phyloP scores from a whole-genome alignment of 2,113 vertebrate species.

The Labeo catla region DNA sequence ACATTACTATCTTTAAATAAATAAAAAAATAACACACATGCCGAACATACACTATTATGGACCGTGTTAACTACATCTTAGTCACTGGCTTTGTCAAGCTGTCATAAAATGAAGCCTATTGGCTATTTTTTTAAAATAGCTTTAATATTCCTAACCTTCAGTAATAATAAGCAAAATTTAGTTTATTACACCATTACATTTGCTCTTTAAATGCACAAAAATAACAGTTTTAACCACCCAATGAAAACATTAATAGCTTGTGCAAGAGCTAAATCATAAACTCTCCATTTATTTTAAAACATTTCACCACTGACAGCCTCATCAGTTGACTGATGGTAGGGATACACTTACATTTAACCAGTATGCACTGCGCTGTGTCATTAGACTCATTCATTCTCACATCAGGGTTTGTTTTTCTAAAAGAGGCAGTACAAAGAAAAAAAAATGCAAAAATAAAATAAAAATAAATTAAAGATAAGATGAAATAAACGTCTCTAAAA shows the following conservation, averaged over 20 bases:
- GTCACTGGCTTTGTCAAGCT: background rate
- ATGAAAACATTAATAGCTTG: constrained; percentile 13
- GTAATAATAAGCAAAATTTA: background rate
- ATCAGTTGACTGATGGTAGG: constrained; percentile 22
- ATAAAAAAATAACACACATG: background rate
- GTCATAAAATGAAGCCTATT: background rate
- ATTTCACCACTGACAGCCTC: constrained; percentile 13
- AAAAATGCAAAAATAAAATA: background rate
- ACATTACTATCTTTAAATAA: background rate
- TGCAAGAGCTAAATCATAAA: constrained; percentile 4
- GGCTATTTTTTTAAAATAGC: background rate
- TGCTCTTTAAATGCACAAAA: background rate
- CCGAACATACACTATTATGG: no score
- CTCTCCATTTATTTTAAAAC: background rate
- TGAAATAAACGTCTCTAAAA: background rate
- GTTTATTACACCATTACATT: background rate
- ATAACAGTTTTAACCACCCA: background rate
- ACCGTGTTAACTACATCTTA: background rate
- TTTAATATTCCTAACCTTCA: background rate
- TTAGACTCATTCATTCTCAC: background rate
- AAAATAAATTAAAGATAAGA: background rate
- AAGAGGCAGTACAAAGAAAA: background rate
- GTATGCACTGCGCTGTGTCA: background rate
- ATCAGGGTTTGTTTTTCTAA: background rate
- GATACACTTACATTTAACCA: constrained; percentile 8